Conservation (phyloP, 2,113 vertebrate species). For the Cnemophilus loriae region DNA sequence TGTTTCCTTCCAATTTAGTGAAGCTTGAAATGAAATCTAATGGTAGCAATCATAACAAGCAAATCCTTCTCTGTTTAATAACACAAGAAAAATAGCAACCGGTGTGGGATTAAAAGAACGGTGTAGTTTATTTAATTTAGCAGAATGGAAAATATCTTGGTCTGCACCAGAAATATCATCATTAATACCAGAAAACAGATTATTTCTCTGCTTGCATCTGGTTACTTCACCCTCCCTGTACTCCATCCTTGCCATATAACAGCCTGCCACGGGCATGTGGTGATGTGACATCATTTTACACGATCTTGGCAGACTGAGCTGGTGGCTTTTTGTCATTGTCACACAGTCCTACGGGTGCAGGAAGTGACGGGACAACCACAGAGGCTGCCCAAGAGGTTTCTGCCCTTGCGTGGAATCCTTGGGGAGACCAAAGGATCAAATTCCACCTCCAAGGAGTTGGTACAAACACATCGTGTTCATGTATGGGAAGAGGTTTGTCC, state of each 20-base stretch:
- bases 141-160: not conserved
- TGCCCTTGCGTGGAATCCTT: not conserved
- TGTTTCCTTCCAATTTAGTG: not conserved
- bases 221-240: not conserved
- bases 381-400: not conserved
- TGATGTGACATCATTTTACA: not conserved
- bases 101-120: not conserved
- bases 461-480: fast-evolving
- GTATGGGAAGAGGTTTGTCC: not conserved
- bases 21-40: not conserved
- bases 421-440: not conserved
- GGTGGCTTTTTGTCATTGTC: not conserved
- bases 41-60: not conserved
- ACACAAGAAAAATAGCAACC: not conserved
- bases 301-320: not conserved
- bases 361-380: fast-evolving
- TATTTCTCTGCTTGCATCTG: not conserved
- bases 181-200: not conserved
- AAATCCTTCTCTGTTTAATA: not conserved
- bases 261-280: not conserved
- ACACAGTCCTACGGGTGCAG: no score
- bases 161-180: not conserved
- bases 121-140: not conserved
- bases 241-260: not conserved
- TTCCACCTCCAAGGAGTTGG: not conserved